phyloP scores from a whole-genome alignment of 2,888 invertebrate genomes.

The Drymonia ruficornis region DNA sequence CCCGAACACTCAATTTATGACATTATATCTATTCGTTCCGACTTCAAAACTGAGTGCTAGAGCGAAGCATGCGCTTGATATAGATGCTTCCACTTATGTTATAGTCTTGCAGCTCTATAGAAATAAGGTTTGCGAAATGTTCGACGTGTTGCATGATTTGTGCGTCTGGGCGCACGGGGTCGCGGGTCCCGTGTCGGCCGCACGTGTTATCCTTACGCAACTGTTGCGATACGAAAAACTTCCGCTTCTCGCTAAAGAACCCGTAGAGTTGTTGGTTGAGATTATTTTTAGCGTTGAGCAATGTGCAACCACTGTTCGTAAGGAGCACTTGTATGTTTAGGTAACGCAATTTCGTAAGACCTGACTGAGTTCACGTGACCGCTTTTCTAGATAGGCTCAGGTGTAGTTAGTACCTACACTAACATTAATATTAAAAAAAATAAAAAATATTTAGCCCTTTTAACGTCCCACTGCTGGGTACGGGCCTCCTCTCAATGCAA shows the following conservation, averaged over 20 bases:
- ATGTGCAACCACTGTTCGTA: conserved; percentile 7
- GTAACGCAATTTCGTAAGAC: not conserved
- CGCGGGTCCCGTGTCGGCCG: conserved; percentile 61
- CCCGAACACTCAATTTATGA: no score
- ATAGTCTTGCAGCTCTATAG: not conserved
- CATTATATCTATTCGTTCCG: no score
- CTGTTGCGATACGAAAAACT: conserved; percentile 12
- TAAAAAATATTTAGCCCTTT: no score
- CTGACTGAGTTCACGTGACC: no score
- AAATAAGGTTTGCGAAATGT: conserved; percentile 16
- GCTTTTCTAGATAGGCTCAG: no score
- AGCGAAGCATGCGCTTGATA: no score
- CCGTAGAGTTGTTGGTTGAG: conserved; percentile 9
- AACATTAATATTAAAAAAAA: no score
- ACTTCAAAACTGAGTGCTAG: no score
- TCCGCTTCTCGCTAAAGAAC: conserved; percentile 13
- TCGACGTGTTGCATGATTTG: conserved; percentile 75
- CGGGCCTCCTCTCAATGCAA: no score
- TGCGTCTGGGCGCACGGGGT: conserved; percentile 62
- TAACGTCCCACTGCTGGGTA: no score
- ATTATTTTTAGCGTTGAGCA: conserved; percentile 13
- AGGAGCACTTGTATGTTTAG: not conserved
- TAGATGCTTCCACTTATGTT: no score
- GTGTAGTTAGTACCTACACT: no score
- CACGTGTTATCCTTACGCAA: conserved; percentile 64